These are phyloP conservation scores for Melanerpes aurifrons DNA, from an alignment of 2,113 vertebrate species.

Conservation along the genomic window DNA sequence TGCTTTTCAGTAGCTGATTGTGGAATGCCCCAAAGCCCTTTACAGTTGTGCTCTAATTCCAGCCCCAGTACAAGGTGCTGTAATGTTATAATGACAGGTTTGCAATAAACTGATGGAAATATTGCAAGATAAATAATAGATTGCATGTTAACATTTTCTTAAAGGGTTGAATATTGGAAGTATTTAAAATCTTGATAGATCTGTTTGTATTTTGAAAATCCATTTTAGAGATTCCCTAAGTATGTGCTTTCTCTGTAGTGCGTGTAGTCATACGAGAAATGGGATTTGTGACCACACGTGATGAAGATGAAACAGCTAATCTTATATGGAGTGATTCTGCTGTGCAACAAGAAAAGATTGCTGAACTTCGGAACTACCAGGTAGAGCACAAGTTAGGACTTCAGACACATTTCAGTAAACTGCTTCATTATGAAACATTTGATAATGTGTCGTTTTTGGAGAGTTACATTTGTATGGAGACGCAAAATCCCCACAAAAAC, in stretches of 20 bases:
- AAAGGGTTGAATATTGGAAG: background rate
- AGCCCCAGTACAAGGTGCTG: background rate
- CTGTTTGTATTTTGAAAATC: background rate
- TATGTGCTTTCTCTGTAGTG: slow-evolving; percentile 76
- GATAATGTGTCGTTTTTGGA: background rate
- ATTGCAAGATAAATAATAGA: background rate
- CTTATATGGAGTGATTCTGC: slow-evolving; percentile 97
- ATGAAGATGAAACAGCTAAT: slow-evolving; percentile 96
- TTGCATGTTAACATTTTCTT: background rate
- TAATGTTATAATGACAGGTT: background rate
- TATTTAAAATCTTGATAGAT: background rate
- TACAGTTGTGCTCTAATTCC: background rate
- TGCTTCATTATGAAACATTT: background rate
- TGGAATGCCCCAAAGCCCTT: background rate
- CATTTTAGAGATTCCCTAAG: background rate
- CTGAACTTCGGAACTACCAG: slow-evolving; percentile 97
- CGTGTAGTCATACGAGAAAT: slow-evolving; percentile 91
- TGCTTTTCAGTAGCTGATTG: background rate
- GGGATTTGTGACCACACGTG: slow-evolving; percentile 89
- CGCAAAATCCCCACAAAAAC: background rate
- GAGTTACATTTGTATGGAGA: background rate
- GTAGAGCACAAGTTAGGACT: slow-evolving; percentile 60
- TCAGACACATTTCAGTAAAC: background rate
- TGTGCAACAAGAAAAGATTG: slow-evolving; percentile 96
- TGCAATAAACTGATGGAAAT: background rate